Percentiles rank a stretch among this genome's conserved stretches.
Conservation (phyloP, 2,113 vertebrate genomes). For the Verasper variegatus region DNA sequence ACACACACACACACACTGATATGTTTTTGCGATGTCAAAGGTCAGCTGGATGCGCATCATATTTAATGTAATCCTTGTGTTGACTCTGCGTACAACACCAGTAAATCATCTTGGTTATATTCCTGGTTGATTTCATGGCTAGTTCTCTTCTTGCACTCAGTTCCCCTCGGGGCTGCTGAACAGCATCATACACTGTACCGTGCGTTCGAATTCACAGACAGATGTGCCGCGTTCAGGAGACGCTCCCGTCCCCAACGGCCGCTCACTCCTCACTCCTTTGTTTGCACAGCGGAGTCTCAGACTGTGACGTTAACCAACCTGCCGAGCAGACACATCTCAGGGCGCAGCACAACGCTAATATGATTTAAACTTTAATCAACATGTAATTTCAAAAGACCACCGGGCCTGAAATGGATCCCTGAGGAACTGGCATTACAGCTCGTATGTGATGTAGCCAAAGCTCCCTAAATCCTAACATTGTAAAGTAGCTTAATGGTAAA, state of each 20-base stretch:
- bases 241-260: background rate
- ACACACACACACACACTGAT: background rate
- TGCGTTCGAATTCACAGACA: conserved; percentile 9
- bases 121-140: conserved; percentile 24
- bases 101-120: conserved; percentile 11
- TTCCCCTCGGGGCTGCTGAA: background rate
- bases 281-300: conserved; percentile 6
- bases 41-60: conserved; percentile 13
- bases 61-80: conserved; percentile 14
- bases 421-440: background rate
- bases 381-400: conserved; percentile 8
- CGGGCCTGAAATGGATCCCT: background rate
- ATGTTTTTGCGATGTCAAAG: background rate
- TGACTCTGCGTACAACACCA: conserved; percentile 7
- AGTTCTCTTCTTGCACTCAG: conserved; percentile 19
- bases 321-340: conserved; percentile 1
- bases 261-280: conserved; percentile 1
- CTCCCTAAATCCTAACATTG: conserved; percentile 11
- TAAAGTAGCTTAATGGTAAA: conserved; percentile 23
- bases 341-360: background rate
- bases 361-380: conserved; percentile 6
- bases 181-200: conserved; percentile 4
- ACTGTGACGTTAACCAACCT: background rate
- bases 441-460: conserved; percentile 4
- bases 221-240: background rate